phyloP scores from a whole-genome alignment of 2,888 invertebrate species.

The Tiphia femorata region DNA sequence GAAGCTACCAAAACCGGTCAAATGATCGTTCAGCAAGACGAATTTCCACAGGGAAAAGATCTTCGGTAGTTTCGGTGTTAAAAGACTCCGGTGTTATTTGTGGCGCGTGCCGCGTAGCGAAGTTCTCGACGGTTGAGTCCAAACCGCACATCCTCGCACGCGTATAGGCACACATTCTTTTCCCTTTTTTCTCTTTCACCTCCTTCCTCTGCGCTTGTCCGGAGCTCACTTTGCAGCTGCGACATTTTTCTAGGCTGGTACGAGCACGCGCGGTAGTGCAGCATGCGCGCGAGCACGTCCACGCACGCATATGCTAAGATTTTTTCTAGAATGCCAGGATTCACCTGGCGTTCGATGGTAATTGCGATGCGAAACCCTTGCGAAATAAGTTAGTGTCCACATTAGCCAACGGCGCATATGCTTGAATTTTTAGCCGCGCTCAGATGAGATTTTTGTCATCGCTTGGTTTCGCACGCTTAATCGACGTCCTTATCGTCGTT shows the following conservation, averaged over 20 bases:
- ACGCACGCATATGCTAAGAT: conserved; percentile 26
- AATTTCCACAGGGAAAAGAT: background rate
- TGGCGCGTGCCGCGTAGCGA: too few species aligned
- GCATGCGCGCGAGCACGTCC: conserved; percentile 5
- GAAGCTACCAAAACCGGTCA: too few species aligned
- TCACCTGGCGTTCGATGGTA: conserved; percentile 47
- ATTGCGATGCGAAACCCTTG: conserved; percentile 29
- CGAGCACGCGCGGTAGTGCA: too few species aligned
- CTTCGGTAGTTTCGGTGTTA: too few species aligned
- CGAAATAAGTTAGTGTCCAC: conserved; percentile 9
- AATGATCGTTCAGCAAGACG: too few species aligned
- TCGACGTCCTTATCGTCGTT: too few species aligned
- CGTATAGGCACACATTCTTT: too few species aligned
- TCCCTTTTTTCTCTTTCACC: conserved; percentile 7
- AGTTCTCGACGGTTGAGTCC: background rate
- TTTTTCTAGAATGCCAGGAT: conserved; percentile 34
- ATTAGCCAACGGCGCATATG: background rate
- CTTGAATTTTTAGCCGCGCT: background rate
- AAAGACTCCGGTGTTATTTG: background rate
- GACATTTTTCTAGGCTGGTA: conserved; percentile 58
- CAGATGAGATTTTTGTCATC: background rate
- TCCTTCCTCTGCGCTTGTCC: conserved; percentile 19
- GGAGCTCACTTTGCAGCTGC: conserved; percentile 49
- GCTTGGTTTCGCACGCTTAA: background rate
- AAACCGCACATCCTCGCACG: background rate